Conservation (phyloP, 2,797 vertebrate species). For the Bradypodion pumilum region DNA sequence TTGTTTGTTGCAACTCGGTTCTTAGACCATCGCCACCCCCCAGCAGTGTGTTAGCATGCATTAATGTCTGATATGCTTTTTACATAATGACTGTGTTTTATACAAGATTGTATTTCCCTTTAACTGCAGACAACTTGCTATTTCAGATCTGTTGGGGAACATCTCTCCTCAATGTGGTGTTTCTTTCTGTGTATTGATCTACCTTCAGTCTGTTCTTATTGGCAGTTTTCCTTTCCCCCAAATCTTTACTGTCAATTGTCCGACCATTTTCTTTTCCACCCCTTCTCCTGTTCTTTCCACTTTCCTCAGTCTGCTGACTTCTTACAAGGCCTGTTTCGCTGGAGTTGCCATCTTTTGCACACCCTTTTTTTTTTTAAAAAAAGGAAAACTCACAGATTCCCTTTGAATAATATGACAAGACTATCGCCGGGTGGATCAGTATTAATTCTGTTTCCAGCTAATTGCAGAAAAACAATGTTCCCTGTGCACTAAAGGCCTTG, state of each 20-base stretch:
- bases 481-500: too few species aligned
- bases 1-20: too few species aligned
- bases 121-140: background rate
- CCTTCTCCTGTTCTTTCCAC: background rate
- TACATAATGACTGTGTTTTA: background rate
- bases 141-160: background rate
- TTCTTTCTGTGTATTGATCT: too few species aligned
- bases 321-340: too few species aligned
- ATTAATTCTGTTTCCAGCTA: too few species aligned
- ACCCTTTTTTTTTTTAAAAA: too few species aligned
- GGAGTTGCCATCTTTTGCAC: background rate
- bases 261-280: background rate
- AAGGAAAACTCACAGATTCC: too few species aligned
- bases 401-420: too few species aligned
- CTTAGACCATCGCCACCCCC: too few species aligned
- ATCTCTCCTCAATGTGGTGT: background rate
- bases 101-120: background rate
- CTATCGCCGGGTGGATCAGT: too few species aligned
- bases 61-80: background rate
- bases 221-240: background rate
- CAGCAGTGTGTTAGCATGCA: background rate
- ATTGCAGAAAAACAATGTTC: too few species aligned
- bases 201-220: background rate
- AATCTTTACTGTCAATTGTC: background rate
- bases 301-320: background rate